These are phyloP conservation scores for Ommatoiulus sabulosus DNA, from an alignment of 2,888 invertebrate genomes.

Conservation along the genomic window DNA sequence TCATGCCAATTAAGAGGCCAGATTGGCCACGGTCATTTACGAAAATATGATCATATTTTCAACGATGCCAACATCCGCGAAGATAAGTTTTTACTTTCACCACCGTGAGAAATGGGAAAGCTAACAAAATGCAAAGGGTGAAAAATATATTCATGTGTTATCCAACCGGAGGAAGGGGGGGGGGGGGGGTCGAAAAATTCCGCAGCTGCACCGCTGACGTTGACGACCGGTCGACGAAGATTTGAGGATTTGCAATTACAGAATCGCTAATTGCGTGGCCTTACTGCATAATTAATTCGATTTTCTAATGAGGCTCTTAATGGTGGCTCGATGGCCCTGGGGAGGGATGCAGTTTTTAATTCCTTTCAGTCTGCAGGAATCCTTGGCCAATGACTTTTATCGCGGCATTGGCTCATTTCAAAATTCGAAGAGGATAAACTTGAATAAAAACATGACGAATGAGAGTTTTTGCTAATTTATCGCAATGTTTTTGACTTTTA, in stretches of 20 bases:
- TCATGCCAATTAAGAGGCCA: conserved; percentile 1
- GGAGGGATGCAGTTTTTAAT: conserved; percentile 9
- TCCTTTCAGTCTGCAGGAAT: not conserved
- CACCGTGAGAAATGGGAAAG: not conserved
- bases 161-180: not conserved
- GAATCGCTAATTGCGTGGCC: not conserved
- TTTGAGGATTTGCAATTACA: not conserved
- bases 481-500: too few relatives aligned
- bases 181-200: not conserved
- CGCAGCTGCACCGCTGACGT: not conserved
- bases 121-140: not conserved
- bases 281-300: conserved; percentile 31
- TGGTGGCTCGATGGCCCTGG: not conserved
- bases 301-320: conserved; percentile 31
- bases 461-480: too few relatives aligned
- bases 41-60: not conserved
- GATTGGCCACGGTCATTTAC: conserved; percentile 4
- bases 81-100: not conserved
- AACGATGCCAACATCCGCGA: conserved; percentile 8
- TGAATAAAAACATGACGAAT: too few relatives aligned
- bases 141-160: conserved; percentile 23
- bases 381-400: not conserved
- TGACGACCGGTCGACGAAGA: not conserved
- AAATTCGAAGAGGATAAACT: too few relatives aligned
- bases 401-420: too few relatives aligned